phyloP scores from a whole-genome alignment of 2,888 invertebrate genomes.

The Lycocerus yunnanus region DNA sequence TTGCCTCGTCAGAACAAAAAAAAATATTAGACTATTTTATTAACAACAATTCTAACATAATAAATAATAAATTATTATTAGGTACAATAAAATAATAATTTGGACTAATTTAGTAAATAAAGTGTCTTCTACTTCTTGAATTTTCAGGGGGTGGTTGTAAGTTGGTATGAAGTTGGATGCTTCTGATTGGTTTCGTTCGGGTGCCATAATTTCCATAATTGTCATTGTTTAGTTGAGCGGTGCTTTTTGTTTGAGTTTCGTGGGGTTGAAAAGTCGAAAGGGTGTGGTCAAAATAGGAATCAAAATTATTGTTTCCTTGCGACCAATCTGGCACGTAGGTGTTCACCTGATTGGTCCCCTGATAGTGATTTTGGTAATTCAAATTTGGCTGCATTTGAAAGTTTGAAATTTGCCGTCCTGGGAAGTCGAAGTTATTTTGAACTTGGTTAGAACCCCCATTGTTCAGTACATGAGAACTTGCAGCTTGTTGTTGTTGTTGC shows the following conservation, averaged over 20 bases:
- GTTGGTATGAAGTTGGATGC: constrained; percentile 4
- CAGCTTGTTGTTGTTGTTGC: constrained; percentile 1
- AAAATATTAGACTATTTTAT: background rate
- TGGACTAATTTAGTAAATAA: background rate
- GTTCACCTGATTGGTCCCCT: background rate
- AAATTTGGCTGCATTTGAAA: background rate
- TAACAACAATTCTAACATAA: constrained; percentile 1
- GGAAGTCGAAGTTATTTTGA: background rate
- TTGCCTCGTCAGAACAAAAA: background rate
- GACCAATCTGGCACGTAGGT: background rate
- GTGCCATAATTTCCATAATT: background rate
- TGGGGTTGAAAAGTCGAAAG: background rate
- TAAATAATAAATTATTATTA: background rate
- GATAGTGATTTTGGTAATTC: background rate
- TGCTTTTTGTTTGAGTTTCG: background rate
- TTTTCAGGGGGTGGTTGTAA: constrained; percentile 15
- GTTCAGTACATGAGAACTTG: background rate
- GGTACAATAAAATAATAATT: background rate
- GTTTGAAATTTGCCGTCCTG: background rate
- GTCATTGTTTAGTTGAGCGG: background rate
- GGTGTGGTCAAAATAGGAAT: background rate
- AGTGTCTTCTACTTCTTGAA: constrained; percentile 10
- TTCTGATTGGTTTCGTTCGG: constrained; percentile 1
- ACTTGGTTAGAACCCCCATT: background rate
- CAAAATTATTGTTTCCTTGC: background rate